Conservation (phyloP, 1,140 invertebrate species). For the Euwallacea similis region DNA sequence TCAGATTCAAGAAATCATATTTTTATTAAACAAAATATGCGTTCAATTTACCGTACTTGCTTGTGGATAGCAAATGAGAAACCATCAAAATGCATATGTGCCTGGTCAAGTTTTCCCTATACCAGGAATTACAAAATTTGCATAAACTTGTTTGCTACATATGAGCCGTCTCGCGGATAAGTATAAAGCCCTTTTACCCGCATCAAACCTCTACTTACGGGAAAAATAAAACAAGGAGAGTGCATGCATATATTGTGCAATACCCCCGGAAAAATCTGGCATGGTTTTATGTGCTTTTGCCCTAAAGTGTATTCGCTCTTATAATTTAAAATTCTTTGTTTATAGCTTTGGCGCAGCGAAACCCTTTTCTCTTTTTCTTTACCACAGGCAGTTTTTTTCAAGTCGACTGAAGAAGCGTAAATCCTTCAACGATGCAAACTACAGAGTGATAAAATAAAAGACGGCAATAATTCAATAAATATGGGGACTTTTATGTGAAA, state of each 20-base stretch:
- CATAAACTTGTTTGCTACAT: conserved; percentile 5
- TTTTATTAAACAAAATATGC: too few species aligned
- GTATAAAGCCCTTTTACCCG: conserved; percentile 4
- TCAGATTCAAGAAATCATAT: too few species aligned
- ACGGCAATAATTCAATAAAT: not conserved
- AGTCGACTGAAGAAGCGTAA: too few species aligned
- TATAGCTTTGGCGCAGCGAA: not conserved
- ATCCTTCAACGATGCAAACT: not conserved
- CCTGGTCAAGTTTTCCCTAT: not conserved
- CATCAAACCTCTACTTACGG: not conserved
- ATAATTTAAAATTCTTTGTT: conserved; percentile 6
- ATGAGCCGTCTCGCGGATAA: not conserved
- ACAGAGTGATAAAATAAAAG: not conserved
- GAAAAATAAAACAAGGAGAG: not conserved
- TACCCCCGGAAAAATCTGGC: conserved; percentile 3
- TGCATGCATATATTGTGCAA: not conserved
- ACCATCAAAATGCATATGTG: conserved; percentile 3
- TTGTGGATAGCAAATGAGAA: not conserved
- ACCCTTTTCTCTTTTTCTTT: too few species aligned
- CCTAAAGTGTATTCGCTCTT: conserved; percentile 5
- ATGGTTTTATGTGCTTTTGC: not conserved
- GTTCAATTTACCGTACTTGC: too few species aligned
- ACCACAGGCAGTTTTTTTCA: too few species aligned
- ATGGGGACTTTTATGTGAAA: conserved; percentile 4
- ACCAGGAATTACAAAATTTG: not conserved